Evolutionary conservation across 2,797 vertebrate species (phyloP).

Genomic region (Anisognathus igniventris): DNA sequence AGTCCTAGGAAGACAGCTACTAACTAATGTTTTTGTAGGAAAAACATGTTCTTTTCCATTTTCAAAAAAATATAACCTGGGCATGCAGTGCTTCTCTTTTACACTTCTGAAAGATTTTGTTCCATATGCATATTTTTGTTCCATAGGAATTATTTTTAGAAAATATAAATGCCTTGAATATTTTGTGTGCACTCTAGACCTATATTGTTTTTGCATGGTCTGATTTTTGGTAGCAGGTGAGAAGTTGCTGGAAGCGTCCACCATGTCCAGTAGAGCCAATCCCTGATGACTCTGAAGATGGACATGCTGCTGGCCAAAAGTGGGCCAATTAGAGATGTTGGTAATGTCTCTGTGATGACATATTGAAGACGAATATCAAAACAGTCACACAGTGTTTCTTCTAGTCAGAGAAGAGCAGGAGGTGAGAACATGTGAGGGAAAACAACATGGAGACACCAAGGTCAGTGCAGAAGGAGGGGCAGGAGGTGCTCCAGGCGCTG

Average conservation of each 20-base stretch:
- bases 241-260: not conserved
- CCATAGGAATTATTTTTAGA: not conserved
- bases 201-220: rapidly evolving
- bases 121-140: not conserved
- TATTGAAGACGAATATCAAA: not conserved
- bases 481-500: rapidly evolving
- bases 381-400: not conserved
- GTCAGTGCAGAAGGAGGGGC: not conserved
- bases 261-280: not conserved
- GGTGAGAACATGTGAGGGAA: not conserved
- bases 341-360: not conserved
- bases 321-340: not conserved
- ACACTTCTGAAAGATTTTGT: not conserved
- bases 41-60: not conserved
- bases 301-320: not conserved
- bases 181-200: not conserved
- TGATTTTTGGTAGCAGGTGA: not conserved
- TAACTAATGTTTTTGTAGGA: not conserved
- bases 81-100: not conserved
- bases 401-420: not conserved
- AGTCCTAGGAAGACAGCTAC: not conserved
- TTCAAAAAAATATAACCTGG: not conserved
- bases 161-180: not conserved
- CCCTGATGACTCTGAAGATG: not conserved
- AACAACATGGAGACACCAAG: not conserved